A percentile compares a stretch with the other conserved stretches of the same genome.
Conservation (phyloP, 2,113 vertebrate species). For the Anhinga rufa region DNA sequence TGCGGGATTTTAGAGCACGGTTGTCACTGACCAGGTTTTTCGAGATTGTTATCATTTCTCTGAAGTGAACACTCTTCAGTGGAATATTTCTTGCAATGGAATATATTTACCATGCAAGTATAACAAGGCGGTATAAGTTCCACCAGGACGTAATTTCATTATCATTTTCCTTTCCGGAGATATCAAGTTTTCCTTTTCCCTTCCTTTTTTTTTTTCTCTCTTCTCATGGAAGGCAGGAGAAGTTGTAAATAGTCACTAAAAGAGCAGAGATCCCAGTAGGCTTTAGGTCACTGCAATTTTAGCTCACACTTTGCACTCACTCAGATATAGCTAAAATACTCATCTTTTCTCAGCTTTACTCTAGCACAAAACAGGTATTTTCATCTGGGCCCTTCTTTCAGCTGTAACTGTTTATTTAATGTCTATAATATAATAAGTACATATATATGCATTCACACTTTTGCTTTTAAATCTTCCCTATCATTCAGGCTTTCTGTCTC, state of each 20-base stretch:
- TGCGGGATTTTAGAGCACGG: neutral
- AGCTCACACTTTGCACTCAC: neutral
- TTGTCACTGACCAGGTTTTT: neutral
- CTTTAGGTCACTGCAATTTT: neutral
- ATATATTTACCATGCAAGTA: neutral
- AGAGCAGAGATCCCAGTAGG: neutral
- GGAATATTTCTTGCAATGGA: neutral
- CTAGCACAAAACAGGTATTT: neutral
- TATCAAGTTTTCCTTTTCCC: neutral
- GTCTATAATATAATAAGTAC: neutral
- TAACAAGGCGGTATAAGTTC: neutral
- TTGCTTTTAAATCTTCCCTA: neutral
- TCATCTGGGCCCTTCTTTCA: neutral
- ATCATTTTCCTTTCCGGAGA: neutral
- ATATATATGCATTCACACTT: neutral
- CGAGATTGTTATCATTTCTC: neutral
- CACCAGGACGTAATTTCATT: neutral
- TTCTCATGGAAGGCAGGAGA: neutral
- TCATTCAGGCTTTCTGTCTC: neutral
- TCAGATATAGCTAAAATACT: neutral
- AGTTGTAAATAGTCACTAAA: neutral
- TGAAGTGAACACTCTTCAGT: neutral
- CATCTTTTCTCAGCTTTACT: neutral
- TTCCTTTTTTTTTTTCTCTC: neutral
- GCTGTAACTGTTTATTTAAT: neutral